A percentile compares a stretch with the other conserved stretches of the same genome.
Evolutionary conservation across 2,113 vertebrate genomes (phyloP).

Genomic region (Oreochromis niloticus): DNA sequence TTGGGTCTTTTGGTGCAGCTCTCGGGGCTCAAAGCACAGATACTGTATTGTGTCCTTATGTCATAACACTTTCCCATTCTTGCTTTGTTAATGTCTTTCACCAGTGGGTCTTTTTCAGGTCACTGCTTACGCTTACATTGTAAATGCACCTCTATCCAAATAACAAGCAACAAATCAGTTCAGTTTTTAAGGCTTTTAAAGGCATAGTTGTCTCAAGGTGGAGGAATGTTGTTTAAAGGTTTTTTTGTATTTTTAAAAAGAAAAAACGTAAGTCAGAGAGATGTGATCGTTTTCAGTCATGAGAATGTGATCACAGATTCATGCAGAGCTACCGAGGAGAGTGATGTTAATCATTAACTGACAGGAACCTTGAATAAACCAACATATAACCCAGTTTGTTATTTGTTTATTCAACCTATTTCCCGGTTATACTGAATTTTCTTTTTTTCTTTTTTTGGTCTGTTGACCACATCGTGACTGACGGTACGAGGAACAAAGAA

Average conservation of each 20-base stretch:
- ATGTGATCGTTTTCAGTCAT: not conserved
- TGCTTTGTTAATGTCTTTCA: not conserved
- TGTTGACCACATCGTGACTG: not conserved
- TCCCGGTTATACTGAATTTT: not conserved
- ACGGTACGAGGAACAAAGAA: not conserved
- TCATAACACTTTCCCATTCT: constrained; percentile 30
- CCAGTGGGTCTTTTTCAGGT: not conserved
- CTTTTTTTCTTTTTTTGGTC: not conserved
- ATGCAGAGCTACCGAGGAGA: not conserved
- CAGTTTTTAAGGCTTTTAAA: not conserved
- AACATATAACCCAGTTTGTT: not conserved
- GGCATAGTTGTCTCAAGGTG: not conserved
- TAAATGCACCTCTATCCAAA: not conserved
- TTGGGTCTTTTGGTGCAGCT: constrained; percentile 13
- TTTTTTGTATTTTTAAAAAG: not conserved
- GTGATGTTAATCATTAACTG: not conserved
- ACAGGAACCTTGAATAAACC: not conserved
- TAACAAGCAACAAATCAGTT: not conserved
- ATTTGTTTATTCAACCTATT: not conserved
- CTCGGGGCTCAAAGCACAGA: not conserved
- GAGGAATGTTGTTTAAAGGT: not conserved
- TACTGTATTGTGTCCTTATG: not conserved
- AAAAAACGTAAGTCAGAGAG: not conserved
- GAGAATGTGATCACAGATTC: not conserved
- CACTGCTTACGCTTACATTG: not conserved